phyloP scores from a whole-genome alignment of 2,888 invertebrate genomes.

The Nymphalis urticae region DNA sequence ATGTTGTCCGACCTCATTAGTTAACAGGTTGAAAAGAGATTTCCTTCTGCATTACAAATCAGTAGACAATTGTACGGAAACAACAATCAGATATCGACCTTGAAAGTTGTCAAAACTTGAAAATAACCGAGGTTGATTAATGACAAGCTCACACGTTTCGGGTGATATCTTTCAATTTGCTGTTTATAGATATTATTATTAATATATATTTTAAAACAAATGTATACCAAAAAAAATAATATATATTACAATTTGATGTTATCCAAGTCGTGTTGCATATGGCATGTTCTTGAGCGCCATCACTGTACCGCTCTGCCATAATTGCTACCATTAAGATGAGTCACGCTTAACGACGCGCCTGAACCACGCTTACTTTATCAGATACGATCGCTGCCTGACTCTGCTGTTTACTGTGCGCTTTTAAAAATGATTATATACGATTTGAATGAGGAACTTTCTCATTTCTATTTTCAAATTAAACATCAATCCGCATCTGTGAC shows the following conservation, averaged over 20 bases:
- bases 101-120: slow-evolving; percentile 35
- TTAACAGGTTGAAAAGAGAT: slow-evolving; percentile 55
- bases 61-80: slow-evolving; percentile 8
- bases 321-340: slow-evolving; percentile 79
- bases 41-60: slow-evolving; percentile 54
- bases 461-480: neutral
- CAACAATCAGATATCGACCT: slow-evolving; percentile 35
- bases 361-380: slow-evolving; percentile 68
- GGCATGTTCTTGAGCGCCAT: slow-evolving; percentile 55
- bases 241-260: slow-evolving; percentile 18
- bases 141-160: neutral
- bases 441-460: neutral
- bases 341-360: slow-evolving; percentile 75
- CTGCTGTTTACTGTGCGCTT: slow-evolving; percentile 26
- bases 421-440: neutral
- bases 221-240: slow-evolving; percentile 5
- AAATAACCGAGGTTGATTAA: slow-evolving; percentile 4
- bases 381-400: slow-evolving; percentile 55
- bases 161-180: neutral
- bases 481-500: no score
- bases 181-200: neutral
- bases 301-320: slow-evolving; percentile 62
- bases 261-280: slow-evolving; percentile 51
- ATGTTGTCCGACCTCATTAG: slow-evolving; percentile 63
- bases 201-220: neutral